Base-by-base conservation (phyloP, 2,888 invertebrate species). In the Mythimna impura region DNA sequence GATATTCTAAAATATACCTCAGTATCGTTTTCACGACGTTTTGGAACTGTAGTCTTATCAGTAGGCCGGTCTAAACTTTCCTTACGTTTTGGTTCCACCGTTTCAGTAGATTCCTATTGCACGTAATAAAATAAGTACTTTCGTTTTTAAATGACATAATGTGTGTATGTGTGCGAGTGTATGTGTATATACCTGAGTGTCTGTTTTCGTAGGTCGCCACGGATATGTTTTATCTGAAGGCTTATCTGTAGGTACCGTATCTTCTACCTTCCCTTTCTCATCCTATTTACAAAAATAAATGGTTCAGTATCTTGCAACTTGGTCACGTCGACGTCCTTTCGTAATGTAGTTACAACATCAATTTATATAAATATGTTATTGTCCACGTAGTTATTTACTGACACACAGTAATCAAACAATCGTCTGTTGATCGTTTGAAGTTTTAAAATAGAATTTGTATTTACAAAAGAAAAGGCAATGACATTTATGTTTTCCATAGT, bases 151-250 rank as follows among this genome's bases (percentile, higher is more conserved):
- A 65, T 74, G 47, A n/a, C 22, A 70, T 83, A 63, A 52, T 84
- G 73, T 78, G 73, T 75, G 71, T 86, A 77, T 85, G 70, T 88
- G 83, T 88, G 80, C 86, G 74, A 85, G 81, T 83, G 68, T 87
- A 72, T 86, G 80, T 89, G 78, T 84, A 75, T 89, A 87, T 91
- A 91, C 93, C 91, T 92, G 89, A 89, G 89, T 91, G 83, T 91
- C 90, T 89, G 92, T 89, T 91, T 94, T 93, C 91, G 94, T 92
- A 91, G 94, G 93, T 94, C 94, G 95, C 95, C 94, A 91, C 76
- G 93, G 91, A 86, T 93, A 88, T 84, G 91, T 91, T 88, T 93
- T 93, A 89, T 94, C 94, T 89, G 94, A 90, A 89, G 92, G 90
- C 90, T 92, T 94, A 92, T 95, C 91, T 87, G 91, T 87, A 85